These are phyloP conservation scores for Platorchestia sp. DNA, from an alignment of 1,140 invertebrate species.

Conservation along the genomic window DNA sequence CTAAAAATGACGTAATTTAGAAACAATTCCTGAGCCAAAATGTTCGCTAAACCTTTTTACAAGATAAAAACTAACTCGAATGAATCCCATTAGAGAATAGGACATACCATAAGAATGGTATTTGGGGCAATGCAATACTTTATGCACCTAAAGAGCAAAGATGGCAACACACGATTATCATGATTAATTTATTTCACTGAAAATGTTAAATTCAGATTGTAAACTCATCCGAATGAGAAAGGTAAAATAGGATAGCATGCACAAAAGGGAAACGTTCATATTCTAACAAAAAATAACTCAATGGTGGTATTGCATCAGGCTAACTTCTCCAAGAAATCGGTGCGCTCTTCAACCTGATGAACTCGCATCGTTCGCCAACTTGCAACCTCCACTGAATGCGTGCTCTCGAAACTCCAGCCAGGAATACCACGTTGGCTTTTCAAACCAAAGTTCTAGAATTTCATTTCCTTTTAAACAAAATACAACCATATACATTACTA, in stretches of 20 bases:
- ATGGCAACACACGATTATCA: neutral
- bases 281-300: neutral
- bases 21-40: no score
- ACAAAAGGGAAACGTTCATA: neutral
- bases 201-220: neutral
- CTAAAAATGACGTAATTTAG: no score
- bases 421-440: no score
- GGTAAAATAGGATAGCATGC: neutral
- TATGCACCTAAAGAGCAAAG: neutral
- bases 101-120: no score
- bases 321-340: neutral
- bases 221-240: neutral
- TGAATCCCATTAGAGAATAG: no score
- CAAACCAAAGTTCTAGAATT: no score
- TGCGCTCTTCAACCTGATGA: neutral
- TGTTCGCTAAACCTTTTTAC: no score
- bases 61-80: no score
- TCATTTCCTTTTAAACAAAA: no score
- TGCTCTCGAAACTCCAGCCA: neutral
- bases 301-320: neutral
- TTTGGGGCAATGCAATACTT: no score
- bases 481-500: no score
- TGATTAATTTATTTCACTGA: neutral
- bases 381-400: neutral
- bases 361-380: neutral